A percentile compares a stretch with the other conserved stretches of the same genome.
phyloP scores from a whole-genome alignment of 1,140 invertebrate genomes.

The Lasaia peninsularis region DNA sequence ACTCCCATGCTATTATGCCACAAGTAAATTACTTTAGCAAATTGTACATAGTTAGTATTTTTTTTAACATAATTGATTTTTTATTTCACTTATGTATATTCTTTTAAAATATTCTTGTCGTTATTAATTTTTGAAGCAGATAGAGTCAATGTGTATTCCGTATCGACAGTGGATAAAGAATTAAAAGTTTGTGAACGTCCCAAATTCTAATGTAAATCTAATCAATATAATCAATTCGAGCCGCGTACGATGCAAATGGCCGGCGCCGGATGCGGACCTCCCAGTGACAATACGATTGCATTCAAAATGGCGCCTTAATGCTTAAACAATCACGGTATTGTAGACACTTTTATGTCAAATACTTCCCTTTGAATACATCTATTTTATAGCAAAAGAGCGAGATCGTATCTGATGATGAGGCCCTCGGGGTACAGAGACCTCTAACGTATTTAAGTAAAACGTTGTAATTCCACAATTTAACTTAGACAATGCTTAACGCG shows the following conservation, averaged over 20 bases:
- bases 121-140: background rate
- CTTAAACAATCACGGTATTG: constrained; percentile 51
- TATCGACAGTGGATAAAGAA: background rate
- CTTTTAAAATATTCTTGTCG: background rate
- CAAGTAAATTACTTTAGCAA: too few species aligned
- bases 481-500: too few species aligned
- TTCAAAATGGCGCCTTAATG: constrained; percentile 66
- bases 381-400: too few species aligned
- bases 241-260: constrained; percentile 70
- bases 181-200: background rate
- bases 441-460: too few species aligned
- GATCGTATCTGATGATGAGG: too few species aligned
- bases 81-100: too few species aligned
- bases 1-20: too few species aligned
- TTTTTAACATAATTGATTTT: too few species aligned
- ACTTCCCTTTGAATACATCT: constrained; percentile 61
- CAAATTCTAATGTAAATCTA: constrained; percentile 36
- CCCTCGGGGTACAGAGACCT: too few species aligned
- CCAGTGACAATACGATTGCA: constrained; percentile 58
- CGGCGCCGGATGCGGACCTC: constrained; percentile 73
- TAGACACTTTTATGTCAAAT: constrained; percentile 50
- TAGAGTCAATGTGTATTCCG: background rate
- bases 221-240: constrained; percentile 58
- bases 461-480: too few species aligned
- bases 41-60: too few species aligned